phyloP scores from a whole-genome alignment of 2,113 vertebrate species.

The Trematocara unimaculatum region DNA sequence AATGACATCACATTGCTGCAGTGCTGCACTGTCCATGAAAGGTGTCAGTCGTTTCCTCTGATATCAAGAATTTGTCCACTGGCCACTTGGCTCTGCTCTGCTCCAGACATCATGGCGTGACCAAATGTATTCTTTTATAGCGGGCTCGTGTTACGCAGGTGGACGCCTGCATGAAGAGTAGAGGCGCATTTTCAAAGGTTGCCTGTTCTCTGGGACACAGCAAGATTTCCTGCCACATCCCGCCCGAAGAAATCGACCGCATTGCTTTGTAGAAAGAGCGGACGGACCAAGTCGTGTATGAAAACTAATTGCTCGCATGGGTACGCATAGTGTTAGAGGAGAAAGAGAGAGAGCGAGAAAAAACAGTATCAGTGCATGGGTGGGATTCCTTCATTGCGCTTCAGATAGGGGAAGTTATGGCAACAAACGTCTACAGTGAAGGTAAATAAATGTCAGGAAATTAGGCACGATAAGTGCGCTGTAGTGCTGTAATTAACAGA shows the following conservation, averaged over 20 bases:
- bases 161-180: constrained; percentile 11
- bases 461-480: not conserved
- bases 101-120: constrained; percentile 60
- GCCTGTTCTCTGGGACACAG: constrained; percentile 22
- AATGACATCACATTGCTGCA: constrained; percentile 65
- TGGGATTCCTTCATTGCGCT: constrained; percentile 60
- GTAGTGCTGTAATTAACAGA: not conserved
- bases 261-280: constrained; percentile 26
- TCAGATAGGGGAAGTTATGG: constrained; percentile 40
- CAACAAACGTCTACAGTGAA: constrained; percentile 6
- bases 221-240: constrained; percentile 7
- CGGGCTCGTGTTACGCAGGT: constrained; percentile 39
- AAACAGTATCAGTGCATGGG: constrained; percentile 23
- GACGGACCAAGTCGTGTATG: constrained; percentile 32
- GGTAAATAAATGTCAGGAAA: not conserved
- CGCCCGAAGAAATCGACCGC: constrained; percentile 34
- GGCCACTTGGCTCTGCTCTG: constrained; percentile 36
- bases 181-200: constrained; percentile 20
- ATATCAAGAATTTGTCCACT: not conserved
- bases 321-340: constrained; percentile 4
- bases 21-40: constrained; percentile 52
- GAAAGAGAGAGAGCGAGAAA: not conserved
- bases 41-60: constrained; percentile 43
- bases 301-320: constrained; percentile 46
- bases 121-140: constrained; percentile 9